Conservation (phyloP, 2,888 invertebrate species). For the Pheosia tremula region DNA sequence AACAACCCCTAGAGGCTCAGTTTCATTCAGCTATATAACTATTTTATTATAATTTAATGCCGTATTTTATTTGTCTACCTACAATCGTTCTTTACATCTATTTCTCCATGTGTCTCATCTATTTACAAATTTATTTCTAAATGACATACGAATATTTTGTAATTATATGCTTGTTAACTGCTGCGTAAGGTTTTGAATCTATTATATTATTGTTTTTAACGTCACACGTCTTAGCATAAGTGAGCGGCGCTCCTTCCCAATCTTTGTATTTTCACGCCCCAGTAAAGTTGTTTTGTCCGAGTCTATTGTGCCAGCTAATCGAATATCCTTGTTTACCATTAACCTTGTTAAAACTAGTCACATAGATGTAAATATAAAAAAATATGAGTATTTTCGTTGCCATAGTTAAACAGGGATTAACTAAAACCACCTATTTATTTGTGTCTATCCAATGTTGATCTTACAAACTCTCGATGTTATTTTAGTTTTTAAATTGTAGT, state of each 20-base stretch:
- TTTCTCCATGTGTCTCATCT: too few relatives aligned
- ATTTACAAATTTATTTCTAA: too few relatives aligned
- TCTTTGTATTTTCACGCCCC: background rate
- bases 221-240: background rate
- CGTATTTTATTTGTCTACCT: too few relatives aligned
- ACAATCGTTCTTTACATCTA: too few relatives aligned
- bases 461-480: too few relatives aligned
- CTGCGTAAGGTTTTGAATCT: background rate
- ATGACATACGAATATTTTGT: background rate
- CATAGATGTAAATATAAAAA: background rate
- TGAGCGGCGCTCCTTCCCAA: background rate
- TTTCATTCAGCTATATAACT: too few relatives aligned
- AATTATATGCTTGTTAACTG: background rate
- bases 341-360: background rate
- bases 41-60: too few relatives aligned
- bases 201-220: background rate
- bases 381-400: too few relatives aligned
- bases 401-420: too few relatives aligned
- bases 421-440: too few relatives aligned
- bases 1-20: background rate
- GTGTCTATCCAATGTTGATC: too few relatives aligned
- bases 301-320: slow-evolving; percentile 12
- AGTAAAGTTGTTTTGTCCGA: background rate
- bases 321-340: slow-evolving; percentile 12
- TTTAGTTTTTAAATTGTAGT: too few relatives aligned